Conservation (phyloP, 2,888 invertebrate species). For the Steinernema hermaphroditum region DNA sequence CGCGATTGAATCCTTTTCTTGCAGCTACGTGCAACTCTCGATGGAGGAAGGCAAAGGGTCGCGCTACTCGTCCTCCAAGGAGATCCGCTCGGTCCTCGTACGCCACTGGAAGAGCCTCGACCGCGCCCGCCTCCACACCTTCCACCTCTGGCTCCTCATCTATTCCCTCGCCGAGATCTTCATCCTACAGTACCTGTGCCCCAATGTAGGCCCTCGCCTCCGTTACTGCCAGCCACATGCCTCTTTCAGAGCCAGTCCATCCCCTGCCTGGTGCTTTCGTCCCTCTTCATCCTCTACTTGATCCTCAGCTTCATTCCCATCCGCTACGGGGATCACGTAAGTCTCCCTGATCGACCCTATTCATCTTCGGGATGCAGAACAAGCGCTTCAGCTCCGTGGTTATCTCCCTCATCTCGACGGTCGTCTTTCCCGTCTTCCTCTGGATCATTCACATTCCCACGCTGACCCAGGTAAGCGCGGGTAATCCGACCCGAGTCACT, state of each 20-base stretch:
- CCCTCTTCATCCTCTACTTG: constrained; percentile 43
- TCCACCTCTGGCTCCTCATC: constrained; percentile 63
- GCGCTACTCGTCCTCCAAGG: constrained; percentile 36
- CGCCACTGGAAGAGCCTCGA: constrained; percentile 63
- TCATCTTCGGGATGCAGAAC: constrained; percentile 33
- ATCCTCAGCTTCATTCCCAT: constrained; percentile 48
- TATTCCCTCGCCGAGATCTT: constrained; percentile 62
- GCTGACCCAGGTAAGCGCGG: constrained; percentile 50
- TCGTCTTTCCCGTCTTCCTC: constrained; percentile 59
- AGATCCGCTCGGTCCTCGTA: constrained; percentile 61
- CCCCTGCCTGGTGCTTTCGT: constrained; percentile 42
- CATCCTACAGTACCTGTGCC: constrained; percentile 59
- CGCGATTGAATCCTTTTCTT: not conserved
- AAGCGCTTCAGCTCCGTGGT: constrained; percentile 40
- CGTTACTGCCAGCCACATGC: not conserved
- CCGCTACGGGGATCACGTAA: constrained; percentile 50
- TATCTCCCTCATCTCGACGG: constrained; percentile 55
- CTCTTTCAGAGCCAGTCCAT: constrained; percentile 40
- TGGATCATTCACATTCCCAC: constrained; percentile 63
- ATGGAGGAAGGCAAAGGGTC: constrained; percentile 27
- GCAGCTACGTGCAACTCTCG: constrained; percentile 27
- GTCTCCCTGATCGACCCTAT: not conserved
- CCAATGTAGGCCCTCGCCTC: not conserved
- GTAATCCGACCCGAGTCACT: no score
- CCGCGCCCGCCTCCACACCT: constrained; percentile 61